These are phyloP conservation scores for Aquatica leii DNA, from an alignment of 2,888 invertebrate genomes.

Conservation along the genomic window DNA sequence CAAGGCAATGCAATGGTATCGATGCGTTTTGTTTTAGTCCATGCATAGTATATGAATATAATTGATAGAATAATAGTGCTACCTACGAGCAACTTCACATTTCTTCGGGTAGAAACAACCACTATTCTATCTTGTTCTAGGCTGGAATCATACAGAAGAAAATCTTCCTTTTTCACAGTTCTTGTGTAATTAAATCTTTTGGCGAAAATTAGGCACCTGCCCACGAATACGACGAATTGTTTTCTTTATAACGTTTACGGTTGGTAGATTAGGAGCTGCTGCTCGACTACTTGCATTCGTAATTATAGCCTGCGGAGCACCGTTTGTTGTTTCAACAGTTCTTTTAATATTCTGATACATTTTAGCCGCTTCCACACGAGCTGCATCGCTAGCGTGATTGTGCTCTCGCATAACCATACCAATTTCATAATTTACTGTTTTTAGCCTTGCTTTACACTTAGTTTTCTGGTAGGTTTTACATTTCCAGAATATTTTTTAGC, in stretches of 20 bases:
- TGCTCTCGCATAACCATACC: background rate
- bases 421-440: too few relatives aligned
- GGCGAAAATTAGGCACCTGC: background rate
- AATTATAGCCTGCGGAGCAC: background rate
- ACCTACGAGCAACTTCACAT: constrained; percentile 3
- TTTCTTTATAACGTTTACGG: background rate
- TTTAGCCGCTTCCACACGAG: background rate
- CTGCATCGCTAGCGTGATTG: constrained; percentile 66
- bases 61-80: constrained; percentile 6
- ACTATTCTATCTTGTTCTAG: background rate
- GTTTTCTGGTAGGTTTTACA: background rate
- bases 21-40: constrained; percentile 7
- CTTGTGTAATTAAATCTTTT: background rate
- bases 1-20: constrained; percentile 35
- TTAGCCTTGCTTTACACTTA: background rate
- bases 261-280: background rate
- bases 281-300: background rate
- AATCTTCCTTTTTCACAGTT: background rate
- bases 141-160: constrained; percentile 13
- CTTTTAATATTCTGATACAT: background rate
- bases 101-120: too few relatives aligned
- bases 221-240: background rate
- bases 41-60: background rate
- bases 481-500: background rate
- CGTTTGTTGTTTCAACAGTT: background rate